Evolutionary conservation across 2,797 vertebrate species (phyloP).

Genomic region (Anableps anableps): DNA sequence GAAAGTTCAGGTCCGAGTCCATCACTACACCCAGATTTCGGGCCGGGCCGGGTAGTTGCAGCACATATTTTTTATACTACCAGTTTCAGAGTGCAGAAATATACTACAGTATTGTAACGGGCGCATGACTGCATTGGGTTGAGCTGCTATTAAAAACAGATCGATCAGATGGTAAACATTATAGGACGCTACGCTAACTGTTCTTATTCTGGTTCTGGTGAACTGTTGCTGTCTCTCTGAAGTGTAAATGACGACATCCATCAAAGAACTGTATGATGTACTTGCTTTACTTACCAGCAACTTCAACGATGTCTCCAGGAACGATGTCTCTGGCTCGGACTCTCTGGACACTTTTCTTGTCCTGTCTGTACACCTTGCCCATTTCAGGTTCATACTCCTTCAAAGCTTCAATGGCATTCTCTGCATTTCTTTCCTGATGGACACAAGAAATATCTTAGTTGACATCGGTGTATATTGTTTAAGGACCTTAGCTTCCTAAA

Average conservation of each 20-base stretch:
- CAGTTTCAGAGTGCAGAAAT: no score
- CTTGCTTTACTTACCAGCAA: constrained; percentile 71
- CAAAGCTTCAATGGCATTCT: constrained; percentile 84
- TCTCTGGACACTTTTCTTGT: constrained; percentile 83
- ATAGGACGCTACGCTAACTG: background rate
- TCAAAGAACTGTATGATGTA: background rate
- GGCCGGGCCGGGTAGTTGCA: no score
- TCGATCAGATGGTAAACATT: background rate
- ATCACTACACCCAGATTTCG: no score
- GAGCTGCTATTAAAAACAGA: no score
- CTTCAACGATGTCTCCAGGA: constrained; percentile 85
- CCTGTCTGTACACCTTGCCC: constrained; percentile 85
- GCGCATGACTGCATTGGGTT: no score
- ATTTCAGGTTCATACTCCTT: constrained; percentile 86
- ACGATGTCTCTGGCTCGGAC: constrained; percentile 83
- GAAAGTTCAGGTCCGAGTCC: no score
- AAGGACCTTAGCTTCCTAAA: background rate
- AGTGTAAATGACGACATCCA: background rate
- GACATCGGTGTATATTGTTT: background rate
- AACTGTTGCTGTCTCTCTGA: background rate
- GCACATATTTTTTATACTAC: no score
- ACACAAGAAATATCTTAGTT: background rate
- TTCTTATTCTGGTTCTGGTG: background rate
- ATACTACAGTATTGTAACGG: no score
- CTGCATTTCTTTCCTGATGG: constrained; percentile 82